Conservation (phyloP, 2,888 invertebrate species). For the Ypsolopha sequella region DNA sequence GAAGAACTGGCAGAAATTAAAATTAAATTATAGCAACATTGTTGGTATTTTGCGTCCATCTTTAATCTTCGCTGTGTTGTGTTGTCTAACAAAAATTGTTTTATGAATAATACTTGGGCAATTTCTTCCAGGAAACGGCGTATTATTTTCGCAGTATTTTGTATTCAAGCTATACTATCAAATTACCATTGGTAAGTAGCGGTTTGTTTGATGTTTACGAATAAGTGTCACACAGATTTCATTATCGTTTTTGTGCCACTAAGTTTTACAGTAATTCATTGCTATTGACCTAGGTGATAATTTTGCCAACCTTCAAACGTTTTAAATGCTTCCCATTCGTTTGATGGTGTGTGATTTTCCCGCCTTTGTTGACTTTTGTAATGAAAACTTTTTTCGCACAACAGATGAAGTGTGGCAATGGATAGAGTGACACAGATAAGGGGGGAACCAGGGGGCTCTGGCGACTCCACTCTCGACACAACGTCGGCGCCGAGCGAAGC, state of each 20-base stretch:
- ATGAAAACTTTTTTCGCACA: conserved; percentile 24
- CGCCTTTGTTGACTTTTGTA: conserved; percentile 3
- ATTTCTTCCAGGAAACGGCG: not conserved
- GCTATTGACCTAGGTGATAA: conserved; percentile 64
- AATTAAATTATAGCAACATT: conserved; percentile 31
- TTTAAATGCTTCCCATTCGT: not conserved
- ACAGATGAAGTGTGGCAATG: conserved; percentile 64
- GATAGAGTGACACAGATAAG: conserved; percentile 61
- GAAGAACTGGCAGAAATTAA: not conserved
- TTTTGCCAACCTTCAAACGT: conserved; percentile 27
- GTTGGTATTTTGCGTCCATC: conserved; percentile 65
- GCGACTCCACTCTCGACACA: conserved; percentile 50
- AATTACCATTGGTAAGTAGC: conserved; percentile 23
- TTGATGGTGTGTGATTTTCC: conserved; percentile 9
- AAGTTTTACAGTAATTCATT: conserved; percentile 58
- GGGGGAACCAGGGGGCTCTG: conserved; percentile 34
- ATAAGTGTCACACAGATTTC: conserved; percentile 55
- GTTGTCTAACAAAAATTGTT: conserved; percentile 50
- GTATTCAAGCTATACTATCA: not conserved
- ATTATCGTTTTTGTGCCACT: conserved; percentile 53
- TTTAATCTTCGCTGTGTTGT: conserved; percentile 66
- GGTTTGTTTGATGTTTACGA: conserved; percentile 28
- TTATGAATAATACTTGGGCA: not conserved
- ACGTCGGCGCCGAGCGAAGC: conserved; percentile 48
- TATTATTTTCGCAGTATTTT: not conserved